Evolutionary conservation across 1,140 invertebrate genomes (phyloP).

Genomic region (Heterodera carotae): DNA sequence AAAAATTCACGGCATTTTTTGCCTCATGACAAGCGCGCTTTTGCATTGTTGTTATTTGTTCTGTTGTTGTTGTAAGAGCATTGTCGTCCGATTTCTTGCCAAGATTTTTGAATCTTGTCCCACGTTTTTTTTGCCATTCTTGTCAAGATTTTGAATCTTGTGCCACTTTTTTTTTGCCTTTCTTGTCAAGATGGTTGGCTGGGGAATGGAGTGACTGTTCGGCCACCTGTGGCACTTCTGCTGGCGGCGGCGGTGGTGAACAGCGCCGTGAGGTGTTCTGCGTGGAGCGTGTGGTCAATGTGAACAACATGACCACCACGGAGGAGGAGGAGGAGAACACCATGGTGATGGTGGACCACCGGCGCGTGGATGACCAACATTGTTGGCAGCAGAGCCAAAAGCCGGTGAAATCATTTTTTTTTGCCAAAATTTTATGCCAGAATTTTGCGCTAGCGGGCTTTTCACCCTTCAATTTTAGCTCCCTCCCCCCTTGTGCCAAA

Average conservation of each 20-base stretch:
- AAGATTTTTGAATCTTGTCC: background rate
- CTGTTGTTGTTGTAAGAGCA: too few species aligned
- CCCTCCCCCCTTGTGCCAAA: too few species aligned
- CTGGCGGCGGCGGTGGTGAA: conserved; percentile 76
- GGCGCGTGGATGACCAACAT: conserved; percentile 46
- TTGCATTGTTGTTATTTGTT: too few species aligned
- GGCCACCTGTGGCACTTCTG: conserved; percentile 76
- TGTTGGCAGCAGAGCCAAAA: conserved; percentile 43
- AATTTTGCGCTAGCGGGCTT: too few species aligned
- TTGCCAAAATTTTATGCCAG: too few species aligned
- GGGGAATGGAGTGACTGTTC: conserved; percentile 80
- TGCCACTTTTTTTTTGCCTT: background rate
- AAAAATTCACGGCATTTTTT: too few species aligned
- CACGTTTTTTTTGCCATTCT: background rate
- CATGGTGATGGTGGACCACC: background rate
- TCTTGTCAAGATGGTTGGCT: conserved; percentile 72
- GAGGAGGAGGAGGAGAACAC: too few species aligned
- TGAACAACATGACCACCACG: too few species aligned
- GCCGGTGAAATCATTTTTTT: conserved; percentile 32
- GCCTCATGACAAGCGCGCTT: too few species aligned
- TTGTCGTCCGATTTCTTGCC: too few species aligned
- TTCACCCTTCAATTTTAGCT: too few species aligned
- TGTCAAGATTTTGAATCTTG: background rate
- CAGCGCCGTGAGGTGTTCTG: conserved; percentile 69
- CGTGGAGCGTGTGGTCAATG: conserved; percentile 44